Evolutionary conservation across 2,888 invertebrate species (phyloP).

Genomic region (Lampropteryx suffumata): DNA sequence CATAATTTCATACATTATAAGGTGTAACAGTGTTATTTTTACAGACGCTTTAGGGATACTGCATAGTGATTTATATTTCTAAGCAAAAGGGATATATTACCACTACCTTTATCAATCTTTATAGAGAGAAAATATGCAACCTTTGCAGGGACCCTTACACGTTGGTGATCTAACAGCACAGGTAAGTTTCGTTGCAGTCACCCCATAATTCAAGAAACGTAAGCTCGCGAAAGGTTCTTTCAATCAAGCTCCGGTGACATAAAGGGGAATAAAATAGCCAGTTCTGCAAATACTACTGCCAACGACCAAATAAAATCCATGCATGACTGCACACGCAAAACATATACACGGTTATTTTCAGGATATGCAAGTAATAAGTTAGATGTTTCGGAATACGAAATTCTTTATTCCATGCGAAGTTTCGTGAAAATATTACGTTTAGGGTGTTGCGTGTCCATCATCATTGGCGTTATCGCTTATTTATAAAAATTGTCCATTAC

Average conservation of each 20-base stretch:
- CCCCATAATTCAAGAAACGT: neutral
- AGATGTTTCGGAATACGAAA: slow-evolving; percentile 14
- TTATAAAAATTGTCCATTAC: slow-evolving; percentile 55
- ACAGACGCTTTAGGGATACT: neutral
- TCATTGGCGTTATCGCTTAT: slow-evolving; percentile 47
- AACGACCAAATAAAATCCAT: slow-evolving; percentile 14
- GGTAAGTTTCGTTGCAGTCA: too few relatives aligned
- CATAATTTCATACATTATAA: slow-evolving; percentile 1
- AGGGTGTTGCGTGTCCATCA: slow-evolving; percentile 56
- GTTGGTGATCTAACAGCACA: too few relatives aligned
- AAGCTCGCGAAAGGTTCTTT: neutral
- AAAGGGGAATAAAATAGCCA: slow-evolving; percentile 1
- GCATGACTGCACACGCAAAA: slow-evolving; percentile 20
- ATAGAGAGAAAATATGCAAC: too few relatives aligned
- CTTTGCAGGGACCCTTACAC: too few relatives aligned
- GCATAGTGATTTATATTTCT: too few relatives aligned
- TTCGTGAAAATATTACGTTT: slow-evolving; percentile 19
- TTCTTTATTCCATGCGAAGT: slow-evolving; percentile 13
- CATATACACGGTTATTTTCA: slow-evolving; percentile 14
- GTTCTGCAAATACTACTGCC: slow-evolving; percentile 14
- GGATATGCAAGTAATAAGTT: slow-evolving; percentile 22
- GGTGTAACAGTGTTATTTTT: neutral
- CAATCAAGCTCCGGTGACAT: neutral
- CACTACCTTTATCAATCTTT: too few relatives aligned
- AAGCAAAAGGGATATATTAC: too few relatives aligned